phyloP scores from a whole-genome alignment of 2,888 invertebrate genomes.

The Xestobium rufovillosum region DNA sequence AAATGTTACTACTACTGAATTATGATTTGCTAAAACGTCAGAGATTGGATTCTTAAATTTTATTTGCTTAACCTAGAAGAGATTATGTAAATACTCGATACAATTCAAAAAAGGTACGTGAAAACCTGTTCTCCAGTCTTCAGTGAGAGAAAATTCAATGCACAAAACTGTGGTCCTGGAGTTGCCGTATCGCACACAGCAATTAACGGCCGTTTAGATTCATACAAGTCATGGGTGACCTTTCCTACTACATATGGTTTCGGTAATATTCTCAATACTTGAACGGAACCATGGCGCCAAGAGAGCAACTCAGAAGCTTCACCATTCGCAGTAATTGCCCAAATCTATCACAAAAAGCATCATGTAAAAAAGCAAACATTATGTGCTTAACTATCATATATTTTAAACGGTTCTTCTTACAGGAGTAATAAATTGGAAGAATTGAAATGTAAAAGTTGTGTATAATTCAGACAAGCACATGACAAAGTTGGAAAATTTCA shows the following conservation, averaged over 20 bases:
- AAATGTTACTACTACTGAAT: conserved; percentile 82
- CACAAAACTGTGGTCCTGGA: conserved; percentile 69
- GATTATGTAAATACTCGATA: too few species aligned
- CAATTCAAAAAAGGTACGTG: too few species aligned
- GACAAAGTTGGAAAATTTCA: too few species aligned
- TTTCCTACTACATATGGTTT: conserved; percentile 51
- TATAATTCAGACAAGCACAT: not conserved
- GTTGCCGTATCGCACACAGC: conserved; percentile 83
- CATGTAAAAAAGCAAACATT: too few species aligned
- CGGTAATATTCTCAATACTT: conserved; percentile 75
- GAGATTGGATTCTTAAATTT: conserved; percentile 87
- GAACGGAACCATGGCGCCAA: conserved; percentile 86
- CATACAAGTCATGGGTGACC: conserved; percentile 60
- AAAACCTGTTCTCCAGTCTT: conserved; percentile 70
- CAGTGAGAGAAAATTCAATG: conserved; percentile 78
- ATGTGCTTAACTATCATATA: conserved; percentile 8
- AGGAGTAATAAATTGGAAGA: conserved; percentile 3
- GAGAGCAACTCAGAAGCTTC: conserved; percentile 93
- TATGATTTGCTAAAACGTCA: conserved; percentile 82
- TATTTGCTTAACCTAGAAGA: conserved; percentile 68
- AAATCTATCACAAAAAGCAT: conserved; percentile 55
- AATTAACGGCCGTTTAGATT: conserved; percentile 76
- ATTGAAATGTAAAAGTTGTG: conserved; percentile 3
- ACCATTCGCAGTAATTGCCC: conserved; percentile 80
- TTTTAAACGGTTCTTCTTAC: too few species aligned